Evolutionary conservation across 2,888 invertebrate species (phyloP), one percentile per base, ranked within the genome.

Genomic region (Hololepta plana): DNA sequence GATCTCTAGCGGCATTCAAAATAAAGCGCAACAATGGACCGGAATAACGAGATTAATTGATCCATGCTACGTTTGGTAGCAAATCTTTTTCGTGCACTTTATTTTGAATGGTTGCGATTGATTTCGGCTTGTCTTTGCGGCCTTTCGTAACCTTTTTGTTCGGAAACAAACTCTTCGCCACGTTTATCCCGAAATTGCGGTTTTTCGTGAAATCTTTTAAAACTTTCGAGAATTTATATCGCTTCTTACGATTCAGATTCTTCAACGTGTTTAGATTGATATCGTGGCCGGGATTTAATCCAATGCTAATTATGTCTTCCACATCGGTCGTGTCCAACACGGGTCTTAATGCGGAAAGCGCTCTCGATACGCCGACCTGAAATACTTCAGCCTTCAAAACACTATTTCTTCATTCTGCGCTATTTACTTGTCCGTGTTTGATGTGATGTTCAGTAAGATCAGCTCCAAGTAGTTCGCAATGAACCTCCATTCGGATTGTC

Each of bases 381-480:
- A 43, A 42, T 12, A 15, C 27, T 20, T n/a, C 20, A 28, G 15
- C 15, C 20, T 23, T 24, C 7, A 21, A 31, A 33, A 27, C n/a
- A 15, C 29, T 13, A 9, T 11, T 24, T 24, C 11, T 13, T 24
- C 2, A 7, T 24, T 8, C 5, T 8, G 10, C 7, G 12, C 27
- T 37, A 41, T 33, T 43, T 46, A 72, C 73, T 55, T 69, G 60
- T 22, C 64, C 60, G 45, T 85, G 82, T 23, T 75, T 62, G 22
- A 88, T 73, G 36, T 69, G 65, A 48, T 91, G 90, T 45, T 91
- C 90, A 3, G 79, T 75, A 15, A 88, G 59, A 55, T 91, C 90
- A 1, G 90, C 88, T 0, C 90, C 90, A 8, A 90, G 55, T 23
- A 87, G 56, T 52, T 91, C 90, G 26, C 84, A 80, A 40, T 81